Evolutionary conservation across 1,140 invertebrate genomes (phyloP), one percentile per base, ranked within the genome.

Genomic region (Drosophila mayri): DNA sequence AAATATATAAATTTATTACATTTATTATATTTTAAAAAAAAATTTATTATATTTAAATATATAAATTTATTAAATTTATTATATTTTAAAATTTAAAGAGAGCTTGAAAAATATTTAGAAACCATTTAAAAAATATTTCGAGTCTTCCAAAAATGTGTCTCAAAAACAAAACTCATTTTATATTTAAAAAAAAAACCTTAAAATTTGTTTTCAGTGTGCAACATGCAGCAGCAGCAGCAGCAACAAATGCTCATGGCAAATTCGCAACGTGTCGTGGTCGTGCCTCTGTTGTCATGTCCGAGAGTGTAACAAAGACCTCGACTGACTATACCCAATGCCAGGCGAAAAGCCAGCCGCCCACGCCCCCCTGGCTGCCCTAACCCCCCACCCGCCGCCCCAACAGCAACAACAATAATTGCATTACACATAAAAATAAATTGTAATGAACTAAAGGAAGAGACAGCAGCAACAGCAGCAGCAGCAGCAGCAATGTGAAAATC

Each of bases 381-480:
- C 22, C 3, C 35, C 25, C n/a, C 43, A 47, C 25, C 41, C 75
- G 63, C 78, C 78, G 65, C 68, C 30, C 30, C 12, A 46, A 57
- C 54, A 57, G 75, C 73, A 77, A 66, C 68, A 64, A 80, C 84
- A 84, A 88, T 90, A 88, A 90, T 90, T 90, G 85, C 84, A 88
- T 88, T 90, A 88, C 85, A 88, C 81, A 88, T 88, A 90, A 88
- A 90, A 88, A 90, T 88, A 88, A 88, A 88, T 88, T 88, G 85
- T 88, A 88, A 88, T 88, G 84, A 88, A 88, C 76, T 83, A 77
- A 88, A 83, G 84, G 83, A 83, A 88, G 83, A 67, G 64, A 35
- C 82, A 65, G 40, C 73, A 58, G 25, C 47, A 41, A 40, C 62
- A n/a, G n/a, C n/a, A 49, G 8, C 28, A 65, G 9, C 68, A 43